Percentiles rank a stretch among this genome's conserved stretches.
Conservation (phyloP, 2,888 invertebrate species). For the Byasa hedistus region DNA sequence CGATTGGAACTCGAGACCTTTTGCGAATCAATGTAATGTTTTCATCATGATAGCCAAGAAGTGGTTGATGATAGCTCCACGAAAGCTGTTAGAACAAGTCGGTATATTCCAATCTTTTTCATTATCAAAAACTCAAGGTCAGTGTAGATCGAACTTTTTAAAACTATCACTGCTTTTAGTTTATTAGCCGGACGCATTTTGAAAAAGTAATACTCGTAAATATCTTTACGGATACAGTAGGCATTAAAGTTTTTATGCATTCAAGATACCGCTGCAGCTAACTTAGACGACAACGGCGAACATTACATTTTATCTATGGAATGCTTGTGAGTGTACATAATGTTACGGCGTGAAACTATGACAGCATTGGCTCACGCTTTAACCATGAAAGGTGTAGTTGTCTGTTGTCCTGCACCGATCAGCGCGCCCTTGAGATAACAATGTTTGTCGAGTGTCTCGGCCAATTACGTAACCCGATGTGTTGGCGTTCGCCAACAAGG, state of each 20-base stretch:
- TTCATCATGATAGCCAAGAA: too few relatives aligned
- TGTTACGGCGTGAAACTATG: slow-evolving; percentile 39
- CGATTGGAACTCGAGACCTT: too few relatives aligned
- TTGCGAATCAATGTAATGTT: too few relatives aligned
- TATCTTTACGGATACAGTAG: too few relatives aligned
- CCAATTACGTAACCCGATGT: slow-evolving; percentile 52
- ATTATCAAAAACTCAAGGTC: too few relatives aligned
- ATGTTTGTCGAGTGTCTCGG: slow-evolving; percentile 49
- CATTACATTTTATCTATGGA: slow-evolving; percentile 61
- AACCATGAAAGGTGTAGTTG: slow-evolving; percentile 53
- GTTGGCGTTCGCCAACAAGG: slow-evolving; percentile 41
- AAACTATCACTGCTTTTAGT: too few relatives aligned
- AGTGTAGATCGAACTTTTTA: too few relatives aligned
- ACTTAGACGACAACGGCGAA: slow-evolving; percentile 32
- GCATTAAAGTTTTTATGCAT: slow-evolving; percentile 10
- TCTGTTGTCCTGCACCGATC: slow-evolving; percentile 33
- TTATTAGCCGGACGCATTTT: too few relatives aligned
- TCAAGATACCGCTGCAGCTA: slow-evolving; percentile 30
- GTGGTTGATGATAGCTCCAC: too few relatives aligned
- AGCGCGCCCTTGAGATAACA: slow-evolving; percentile 66
- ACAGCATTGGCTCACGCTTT: slow-evolving; percentile 42
- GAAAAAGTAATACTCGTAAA: too few relatives aligned
- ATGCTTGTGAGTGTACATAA: slow-evolving; percentile 44
- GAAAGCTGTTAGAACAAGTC: too few relatives aligned
- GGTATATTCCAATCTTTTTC: background rate